Percentiles rank a stretch among this genome's conserved stretches.
These are phyloP conservation scores for Auanema sp. DNA, from an alignment of 2,888 invertebrate species.

Conservation along the genomic window DNA sequence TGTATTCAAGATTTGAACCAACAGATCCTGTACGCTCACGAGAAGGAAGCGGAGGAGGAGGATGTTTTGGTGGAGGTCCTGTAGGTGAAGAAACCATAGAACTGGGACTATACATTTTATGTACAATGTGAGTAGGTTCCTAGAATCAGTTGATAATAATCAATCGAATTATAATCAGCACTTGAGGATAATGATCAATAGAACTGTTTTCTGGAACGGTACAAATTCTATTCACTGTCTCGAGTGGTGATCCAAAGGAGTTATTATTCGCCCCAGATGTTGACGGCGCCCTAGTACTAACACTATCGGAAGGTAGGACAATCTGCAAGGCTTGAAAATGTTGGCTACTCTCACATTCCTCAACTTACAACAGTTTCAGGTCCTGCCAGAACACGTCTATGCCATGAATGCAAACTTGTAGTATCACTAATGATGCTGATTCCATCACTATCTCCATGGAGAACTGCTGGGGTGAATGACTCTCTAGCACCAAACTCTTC, in stretches of 20 bases:
- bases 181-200: too few relatives aligned
- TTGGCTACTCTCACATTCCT: slow-evolving; percentile 11
- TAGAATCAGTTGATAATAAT: too few relatives aligned
- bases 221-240: too few relatives aligned
- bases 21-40: neutral
- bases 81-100: slow-evolving; percentile 18
- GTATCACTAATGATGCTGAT: slow-evolving; percentile 37
- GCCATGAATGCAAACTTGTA: slow-evolving; percentile 43
- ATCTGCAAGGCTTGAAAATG: slow-evolving; percentile 18
- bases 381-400: slow-evolving; percentile 27
- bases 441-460: slow-evolving; percentile 27
- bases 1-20: too few relatives aligned
- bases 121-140: too few relatives aligned
- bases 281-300: slow-evolving; percentile 31
- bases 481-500: slow-evolving; percentile 43
- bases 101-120: slow-evolving; percentile 1
- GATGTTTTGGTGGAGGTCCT: slow-evolving; percentile 19
- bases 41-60: slow-evolving; percentile 21
- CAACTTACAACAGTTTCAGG: slow-evolving; percentile 25
- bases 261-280: slow-evolving; percentile 10
- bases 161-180: too few relatives aligned
- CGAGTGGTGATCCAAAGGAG: too few relatives aligned
- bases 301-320: slow-evolving; percentile 30
- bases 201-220: too few relatives aligned
- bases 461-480: slow-evolving; percentile 3